phyloP scores from a whole-genome alignment of 2,797 vertebrate genomes.

The Erpetoichthys calabaricus region DNA sequence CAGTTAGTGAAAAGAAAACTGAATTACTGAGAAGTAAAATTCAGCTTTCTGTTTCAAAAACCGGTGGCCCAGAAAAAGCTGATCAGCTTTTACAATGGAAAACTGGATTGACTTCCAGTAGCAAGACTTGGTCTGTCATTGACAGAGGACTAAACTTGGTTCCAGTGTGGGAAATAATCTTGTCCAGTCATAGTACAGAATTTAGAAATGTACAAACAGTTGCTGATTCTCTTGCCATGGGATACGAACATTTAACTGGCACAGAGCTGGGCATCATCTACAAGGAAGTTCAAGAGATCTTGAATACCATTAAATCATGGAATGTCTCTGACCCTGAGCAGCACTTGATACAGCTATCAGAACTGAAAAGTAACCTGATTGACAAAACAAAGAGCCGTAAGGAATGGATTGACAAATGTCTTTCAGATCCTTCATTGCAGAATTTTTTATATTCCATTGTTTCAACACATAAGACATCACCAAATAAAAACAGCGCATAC shows the following conservation, averaged over 20 bases:
- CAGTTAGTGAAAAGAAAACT: accelerated
- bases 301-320: background rate
- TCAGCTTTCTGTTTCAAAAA: slow-evolving; percentile 21
- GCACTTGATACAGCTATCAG: background rate
- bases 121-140: slow-evolving; percentile 36
- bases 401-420: slow-evolving; percentile 1
- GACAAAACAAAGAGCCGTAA: background rate
- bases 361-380: slow-evolving; percentile 3
- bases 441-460: slow-evolving; percentile 1
- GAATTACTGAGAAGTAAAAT: slow-evolving; percentile 5
- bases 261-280: too few relatives aligned
- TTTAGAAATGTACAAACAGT: slow-evolving; percentile 24
- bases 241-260: slow-evolving; percentile 14
- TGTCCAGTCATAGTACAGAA: slow-evolving; percentile 22
- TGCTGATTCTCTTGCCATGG: slow-evolving; percentile 17
- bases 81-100: slow-evolving; percentile 30
- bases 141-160: slow-evolving; percentile 29
- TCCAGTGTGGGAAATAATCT: slow-evolving; percentile 42
- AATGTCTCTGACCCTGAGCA: background rate
- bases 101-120: slow-evolving; percentile 22
- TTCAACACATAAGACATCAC: too few relatives aligned
- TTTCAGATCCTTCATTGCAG: background rate
- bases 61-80: slow-evolving; percentile 29
- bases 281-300: background rate
- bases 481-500: too few relatives aligned